phyloP scores from a whole-genome alignment of 2,888 invertebrate species.

The Volucella zonaria region DNA sequence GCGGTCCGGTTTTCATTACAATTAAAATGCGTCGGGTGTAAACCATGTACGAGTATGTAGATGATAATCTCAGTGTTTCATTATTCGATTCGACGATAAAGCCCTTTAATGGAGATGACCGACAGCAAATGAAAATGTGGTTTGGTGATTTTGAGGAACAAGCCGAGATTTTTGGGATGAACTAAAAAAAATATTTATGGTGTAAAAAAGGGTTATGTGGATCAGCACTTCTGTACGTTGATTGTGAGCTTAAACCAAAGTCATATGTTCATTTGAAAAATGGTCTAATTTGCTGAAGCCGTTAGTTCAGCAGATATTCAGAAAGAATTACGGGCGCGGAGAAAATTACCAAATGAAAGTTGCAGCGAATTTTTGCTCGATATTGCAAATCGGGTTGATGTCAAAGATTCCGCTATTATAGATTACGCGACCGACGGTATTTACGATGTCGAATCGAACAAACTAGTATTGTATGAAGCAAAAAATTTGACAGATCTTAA shows the following conservation, averaged over 20 bases:
- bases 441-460: slow-evolving; percentile 15
- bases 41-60: no score
- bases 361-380: slow-evolving; percentile 37
- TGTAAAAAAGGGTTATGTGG: slow-evolving; percentile 8
- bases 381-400: slow-evolving; percentile 24
- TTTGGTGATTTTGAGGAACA: no score
- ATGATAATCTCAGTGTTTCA: not conserved
- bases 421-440: slow-evolving; percentile 35
- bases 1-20: slow-evolving; percentile 7
- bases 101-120: no score
- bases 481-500: slow-evolving; percentile 13
- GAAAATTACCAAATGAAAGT: slow-evolving; percentile 28
- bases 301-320: slow-evolving; percentile 24
- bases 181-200: slow-evolving; percentile 5
- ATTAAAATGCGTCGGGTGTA: not conserved
- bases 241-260: slow-evolving; percentile 24
- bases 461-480: slow-evolving; percentile 35
- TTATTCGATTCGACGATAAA: not conserved
- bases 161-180: no score
- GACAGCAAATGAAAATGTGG: no score
- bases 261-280: not conserved
- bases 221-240: slow-evolving; percentile 12
- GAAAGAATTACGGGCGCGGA: slow-evolving; percentile 15
- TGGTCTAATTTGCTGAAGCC: slow-evolving; percentile 9
- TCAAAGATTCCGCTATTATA: slow-evolving; percentile 32